phyloP scores from a whole-genome alignment of 1,140 invertebrate species.

The Drosophila nebulosa region DNA sequence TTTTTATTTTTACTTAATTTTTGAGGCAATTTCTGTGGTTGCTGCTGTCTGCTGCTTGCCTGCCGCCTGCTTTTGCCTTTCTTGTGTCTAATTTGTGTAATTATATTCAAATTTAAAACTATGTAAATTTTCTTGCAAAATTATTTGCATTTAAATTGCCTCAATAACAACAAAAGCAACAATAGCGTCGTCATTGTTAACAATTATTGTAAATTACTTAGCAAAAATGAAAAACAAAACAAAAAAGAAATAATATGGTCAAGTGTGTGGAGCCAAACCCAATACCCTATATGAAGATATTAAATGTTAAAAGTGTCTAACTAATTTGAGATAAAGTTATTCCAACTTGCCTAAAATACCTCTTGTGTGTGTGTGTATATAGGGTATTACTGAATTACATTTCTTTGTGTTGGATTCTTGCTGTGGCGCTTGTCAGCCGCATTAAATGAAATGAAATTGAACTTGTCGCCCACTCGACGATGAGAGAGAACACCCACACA shows the following conservation, averaged over 20 bases:
- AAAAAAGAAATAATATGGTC: neutral
- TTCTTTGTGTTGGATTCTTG: neutral
- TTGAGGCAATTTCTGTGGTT: conserved; percentile 44
- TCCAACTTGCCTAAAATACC: too few species aligned
- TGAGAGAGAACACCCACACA: neutral
- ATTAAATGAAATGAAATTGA: conserved; percentile 63
- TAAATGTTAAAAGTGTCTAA: neutral
- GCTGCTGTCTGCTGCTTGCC: neutral
- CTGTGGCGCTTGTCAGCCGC: conserved; percentile 13
- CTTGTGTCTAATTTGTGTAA: conserved; percentile 66
- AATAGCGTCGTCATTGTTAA: conserved; percentile 44
- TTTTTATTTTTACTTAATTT: conserved; percentile 38
- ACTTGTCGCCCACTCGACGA: conserved; percentile 62
- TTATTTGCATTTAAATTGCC: conserved; percentile 77
- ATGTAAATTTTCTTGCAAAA: conserved; percentile 68
- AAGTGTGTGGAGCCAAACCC: neutral
- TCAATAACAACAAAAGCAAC: neutral
- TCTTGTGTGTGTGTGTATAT: too few species aligned
- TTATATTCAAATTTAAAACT: conserved; percentile 76
- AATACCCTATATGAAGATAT: neutral
- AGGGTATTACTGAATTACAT: neutral
- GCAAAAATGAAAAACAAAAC: conserved; percentile 19
- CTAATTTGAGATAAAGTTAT: too few species aligned
- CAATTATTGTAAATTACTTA: conserved; percentile 75
- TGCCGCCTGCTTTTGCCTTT: conserved; percentile 5